Evolutionary conservation across 2,113 vertebrate genomes (phyloP).

Genomic region (Pycnonotus jocosus): DNA sequence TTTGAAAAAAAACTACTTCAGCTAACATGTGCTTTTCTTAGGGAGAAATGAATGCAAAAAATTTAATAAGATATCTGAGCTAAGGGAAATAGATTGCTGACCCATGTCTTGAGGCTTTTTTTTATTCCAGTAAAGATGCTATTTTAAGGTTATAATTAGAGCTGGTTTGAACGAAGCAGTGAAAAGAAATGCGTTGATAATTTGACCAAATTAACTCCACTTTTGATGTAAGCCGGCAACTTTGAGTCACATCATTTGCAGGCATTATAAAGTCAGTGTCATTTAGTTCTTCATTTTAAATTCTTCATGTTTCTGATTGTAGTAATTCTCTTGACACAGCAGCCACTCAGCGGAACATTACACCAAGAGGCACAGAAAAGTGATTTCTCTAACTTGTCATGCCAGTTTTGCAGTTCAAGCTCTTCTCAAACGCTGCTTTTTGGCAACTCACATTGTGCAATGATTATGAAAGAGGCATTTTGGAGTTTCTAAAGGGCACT

Average conservation of each 20-base stretch:
- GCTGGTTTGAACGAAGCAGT: slow-evolving; percentile 32
- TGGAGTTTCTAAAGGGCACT: not conserved
- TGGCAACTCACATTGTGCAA: not conserved
- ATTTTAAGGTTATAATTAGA: slow-evolving; percentile 55
- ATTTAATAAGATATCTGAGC: not conserved
- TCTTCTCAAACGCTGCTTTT: not conserved
- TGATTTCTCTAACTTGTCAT: not conserved
- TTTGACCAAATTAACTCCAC: slow-evolving; percentile 35
- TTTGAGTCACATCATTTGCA: not conserved
- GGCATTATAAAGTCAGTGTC: not conserved
- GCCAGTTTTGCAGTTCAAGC: not conserved
- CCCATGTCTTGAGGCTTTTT: not conserved
- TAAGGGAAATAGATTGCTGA: slow-evolving; percentile 27
- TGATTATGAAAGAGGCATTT: not conserved
- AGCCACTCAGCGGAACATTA: not conserved
- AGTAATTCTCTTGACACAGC: not conserved
- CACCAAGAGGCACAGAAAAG: not conserved
- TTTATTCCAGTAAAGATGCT: slow-evolving; percentile 21
- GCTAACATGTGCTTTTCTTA: not conserved
- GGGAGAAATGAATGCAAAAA: not conserved
- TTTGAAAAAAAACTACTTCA: not conserved
- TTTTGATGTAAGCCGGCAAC: slow-evolving; percentile 17
- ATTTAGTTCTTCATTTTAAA: not conserved
- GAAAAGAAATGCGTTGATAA: slow-evolving; percentile 46
- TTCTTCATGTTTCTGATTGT: not conserved